Evolutionary conservation across 2,888 invertebrate genomes (phyloP).

Genomic region (Hypomecis punctinalis): DNA sequence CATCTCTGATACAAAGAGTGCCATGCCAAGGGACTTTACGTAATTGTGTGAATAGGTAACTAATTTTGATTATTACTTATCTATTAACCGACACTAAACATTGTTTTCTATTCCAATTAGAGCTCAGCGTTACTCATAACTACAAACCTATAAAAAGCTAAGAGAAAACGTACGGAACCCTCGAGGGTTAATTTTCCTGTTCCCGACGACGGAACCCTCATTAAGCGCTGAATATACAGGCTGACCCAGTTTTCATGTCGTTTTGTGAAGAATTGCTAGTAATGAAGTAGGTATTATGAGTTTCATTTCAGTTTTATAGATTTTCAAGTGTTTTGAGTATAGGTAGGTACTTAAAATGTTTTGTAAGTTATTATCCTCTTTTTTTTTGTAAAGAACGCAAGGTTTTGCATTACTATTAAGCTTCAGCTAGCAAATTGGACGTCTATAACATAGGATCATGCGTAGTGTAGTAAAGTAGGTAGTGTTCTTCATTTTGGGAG

Average conservation of each 20-base stretch:
- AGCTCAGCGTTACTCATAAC: neutral
- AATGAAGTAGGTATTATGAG: constrained; percentile 18
- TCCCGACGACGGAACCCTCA: constrained; percentile 58
- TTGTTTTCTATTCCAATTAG: too few species aligned
- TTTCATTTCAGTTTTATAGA: neutral
- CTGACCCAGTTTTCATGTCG: constrained; percentile 60
- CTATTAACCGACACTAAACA: neutral
- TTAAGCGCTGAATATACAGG: constrained; percentile 58
- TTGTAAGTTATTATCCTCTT: too few species aligned
- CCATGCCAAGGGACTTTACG: too few species aligned
- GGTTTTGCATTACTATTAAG: too few species aligned
- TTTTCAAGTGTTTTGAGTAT: neutral
- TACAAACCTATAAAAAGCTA: constrained; percentile 8
- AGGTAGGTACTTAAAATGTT: too few species aligned
- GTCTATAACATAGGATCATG: too few species aligned
- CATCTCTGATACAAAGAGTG: too few species aligned
- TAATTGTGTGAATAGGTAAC: too few species aligned
- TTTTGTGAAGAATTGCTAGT: constrained; percentile 38
- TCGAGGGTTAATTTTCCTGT: constrained; percentile 70
- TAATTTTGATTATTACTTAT: neutral
- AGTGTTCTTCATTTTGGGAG: too few species aligned
- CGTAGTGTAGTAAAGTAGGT: too few species aligned
- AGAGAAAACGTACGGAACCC: constrained; percentile 31
- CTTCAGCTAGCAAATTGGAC: too few species aligned
- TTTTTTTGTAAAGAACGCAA: too few species aligned